Base-by-base conservation (phyloP, 1,140 invertebrate genomes). In the Andricus grossulariae region DNA sequence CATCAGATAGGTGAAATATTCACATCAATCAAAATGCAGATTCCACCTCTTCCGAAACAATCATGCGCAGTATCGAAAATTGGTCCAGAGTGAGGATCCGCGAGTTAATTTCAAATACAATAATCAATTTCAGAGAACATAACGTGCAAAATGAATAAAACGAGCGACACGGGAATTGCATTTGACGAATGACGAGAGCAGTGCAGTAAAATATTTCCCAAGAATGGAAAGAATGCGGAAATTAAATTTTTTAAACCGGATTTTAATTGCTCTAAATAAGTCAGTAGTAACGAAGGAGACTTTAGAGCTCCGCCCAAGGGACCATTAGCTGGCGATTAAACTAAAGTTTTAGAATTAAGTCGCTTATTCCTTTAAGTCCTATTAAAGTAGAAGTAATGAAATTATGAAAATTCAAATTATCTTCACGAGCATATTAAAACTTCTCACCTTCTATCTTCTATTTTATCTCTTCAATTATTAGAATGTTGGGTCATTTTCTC, bases 21-120 rank as follows among this genome's bases (percentile, higher is more conserved):
- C 39, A 45, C 39, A 45, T 45, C 39, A 71, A 71, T 76, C 71
- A 76, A 77, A 80, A 80, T 55, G 71, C 75, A 80, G 66, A 80
- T 80, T 72, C 75, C 52, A 66, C 75, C 39, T 45, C 39, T 11
- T 72, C 76, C 66, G 60, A 78, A 73, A 74, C 73, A 77, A 78
- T 82, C 60, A 66, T 73, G 72, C 39, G 39, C 51, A 25, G 21
- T 15, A 15, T 49, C n/a, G 32, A 21, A 72, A 71, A 77, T 60
- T 49, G 50, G 50, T 45, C 10, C 7, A 45, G 39, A 45, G 39
- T 45, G 32, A 49, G 11, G 11, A 76, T 51, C 72, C 60, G 52
- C 50, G 55, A 76, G 51, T 73, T 72, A 78, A 75, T 72, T 75
- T 78, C 75, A 60, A 45, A 16, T 52, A 19, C 32, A 19, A 57